Percentiles rank a stretch among this genome's conserved stretches.
phyloP scores from a whole-genome alignment of 2,888 invertebrate genomes.

The Chrysopilus asiliformis region DNA sequence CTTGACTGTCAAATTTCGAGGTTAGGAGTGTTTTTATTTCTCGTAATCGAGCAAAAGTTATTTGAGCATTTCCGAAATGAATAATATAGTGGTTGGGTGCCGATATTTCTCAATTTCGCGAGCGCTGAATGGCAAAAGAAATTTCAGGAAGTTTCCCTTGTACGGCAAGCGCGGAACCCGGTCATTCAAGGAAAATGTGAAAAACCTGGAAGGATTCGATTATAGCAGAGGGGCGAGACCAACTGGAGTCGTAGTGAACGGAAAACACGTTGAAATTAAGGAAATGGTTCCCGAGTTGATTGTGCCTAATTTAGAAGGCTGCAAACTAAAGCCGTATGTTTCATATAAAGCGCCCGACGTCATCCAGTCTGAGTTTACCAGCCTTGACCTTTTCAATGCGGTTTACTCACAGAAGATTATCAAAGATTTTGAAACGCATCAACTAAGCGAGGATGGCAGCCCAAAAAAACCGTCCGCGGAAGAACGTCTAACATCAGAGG shows the following conservation, averaged over 20 bases:
- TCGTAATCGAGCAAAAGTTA: not conserved
- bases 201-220: too few relatives aligned
- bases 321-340: slow-evolving; percentile 84
- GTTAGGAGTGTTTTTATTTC: not conserved
- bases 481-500: slow-evolving; percentile 56
- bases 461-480: slow-evolving; percentile 57
- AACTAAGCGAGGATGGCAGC: slow-evolving; percentile 54
- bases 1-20: not conserved
- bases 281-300: slow-evolving; percentile 88
- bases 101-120: slow-evolving; percentile 43
- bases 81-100: too few relatives aligned
- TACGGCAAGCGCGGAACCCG: slow-evolving; percentile 63
- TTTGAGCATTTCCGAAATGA: too few relatives aligned
- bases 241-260: slow-evolving; percentile 44
- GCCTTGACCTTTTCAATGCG: slow-evolving; percentile 67
- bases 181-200: slow-evolving; percentile 48
- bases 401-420: slow-evolving; percentile 68
- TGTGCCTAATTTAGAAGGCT: slow-evolving; percentile 77
- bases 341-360: slow-evolving; percentile 71
- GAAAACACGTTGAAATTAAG: slow-evolving; percentile 49
- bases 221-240: slow-evolving; percentile 60
- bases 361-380: slow-evolving; percentile 66
- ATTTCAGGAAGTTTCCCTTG: slow-evolving; percentile 67
- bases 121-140: slow-evolving; percentile 51
- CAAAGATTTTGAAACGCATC: slow-evolving; percentile 55